phyloP scores from a whole-genome alignment of 2,888 invertebrate species.

The Ptychoptera contaminata region DNA sequence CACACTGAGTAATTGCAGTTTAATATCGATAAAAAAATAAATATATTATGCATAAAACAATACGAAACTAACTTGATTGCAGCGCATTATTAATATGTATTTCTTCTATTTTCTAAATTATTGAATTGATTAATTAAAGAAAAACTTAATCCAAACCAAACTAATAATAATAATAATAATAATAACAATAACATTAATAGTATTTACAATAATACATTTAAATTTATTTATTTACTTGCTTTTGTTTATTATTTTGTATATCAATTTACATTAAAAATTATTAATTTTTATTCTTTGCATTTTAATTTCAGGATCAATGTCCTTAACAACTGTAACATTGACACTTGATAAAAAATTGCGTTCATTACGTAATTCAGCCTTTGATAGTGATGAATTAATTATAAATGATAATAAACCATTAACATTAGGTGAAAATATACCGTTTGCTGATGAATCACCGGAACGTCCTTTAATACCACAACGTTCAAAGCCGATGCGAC shows the following conservation, averaged over 20 bases:
- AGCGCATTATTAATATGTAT: no score
- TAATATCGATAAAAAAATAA: no score
- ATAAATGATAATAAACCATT: conserved; percentile 30
- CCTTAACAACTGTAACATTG: conserved; percentile 68
- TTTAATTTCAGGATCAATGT: conserved; percentile 52
- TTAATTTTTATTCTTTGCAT: background rate
- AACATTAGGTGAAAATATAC: conserved; percentile 42
- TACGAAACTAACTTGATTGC: no score
- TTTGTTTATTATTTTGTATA: background rate
- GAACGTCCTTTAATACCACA: conserved; percentile 24
- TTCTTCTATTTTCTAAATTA: no score
- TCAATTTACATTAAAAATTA: background rate
- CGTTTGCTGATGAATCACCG: conserved; percentile 53
- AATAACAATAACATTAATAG: no score
- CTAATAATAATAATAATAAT: no score
- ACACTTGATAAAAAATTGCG: conserved; percentile 73
- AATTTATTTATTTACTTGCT: no score
- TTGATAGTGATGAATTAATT: conserved; percentile 40
- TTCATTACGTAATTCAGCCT: conserved; percentile 51
- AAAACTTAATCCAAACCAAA: no score
- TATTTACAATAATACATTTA: no score
- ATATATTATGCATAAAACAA: no score
- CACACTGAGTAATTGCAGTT: no score
- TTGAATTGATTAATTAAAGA: no score
- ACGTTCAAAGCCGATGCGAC: conserved; percentile 8